Base-by-base conservation (phyloP, 1,140 invertebrate genomes). In the Holcopasites calliopsidis region DNA sequence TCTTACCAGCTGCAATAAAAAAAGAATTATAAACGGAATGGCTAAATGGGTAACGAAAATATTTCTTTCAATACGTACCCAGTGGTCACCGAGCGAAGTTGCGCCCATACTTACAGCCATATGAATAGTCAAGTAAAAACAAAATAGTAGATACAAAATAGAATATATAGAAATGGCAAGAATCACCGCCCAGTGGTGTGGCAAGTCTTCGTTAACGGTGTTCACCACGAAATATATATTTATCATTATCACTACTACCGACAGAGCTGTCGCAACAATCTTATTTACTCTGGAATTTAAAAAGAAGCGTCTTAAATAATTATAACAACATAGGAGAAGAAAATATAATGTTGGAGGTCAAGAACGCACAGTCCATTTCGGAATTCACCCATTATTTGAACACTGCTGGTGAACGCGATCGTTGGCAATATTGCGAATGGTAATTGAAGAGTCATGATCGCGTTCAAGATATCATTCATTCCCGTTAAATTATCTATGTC, bases 391-490 rank as follows among this genome's bases (percentile, higher is more conserved):
- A 98, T 98, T 6, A 98, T 94, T 52, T 92, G 91, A 61, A 90
- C 88, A 82, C 95, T 95, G 62, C 95, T 96, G 0, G 97, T 98
- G 85, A 98, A 98, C 1, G 97, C 96, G 33, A 98, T 94, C 0
- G 96, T 96, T 21, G 97, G 97, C 69, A 98, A 91, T 10, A 97
- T 93, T 18, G 97, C 96, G 87, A 97, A 97, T 3, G 96, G 96
- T 70, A 97, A 87, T 85, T 97, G 97, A 1, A 98, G 90, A 75
- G 95, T 96, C 97, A 98, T 98, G 4, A 98, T 93, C 2, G 96
- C 96, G 91, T 98, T 98, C 1, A 98, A 91, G n/a, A 96, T 92
- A 87, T 98, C 97, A 87, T 98, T 98, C 95, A 98, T 95, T 21
- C 91, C 92, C 26, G 96, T 96, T 47, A 98, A 90, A 78, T 97